Evolutionary conservation across 2,797 vertebrate species (phyloP), one percentile per base, ranked within the genome.

Genomic region (Clangula hyemalis): DNA sequence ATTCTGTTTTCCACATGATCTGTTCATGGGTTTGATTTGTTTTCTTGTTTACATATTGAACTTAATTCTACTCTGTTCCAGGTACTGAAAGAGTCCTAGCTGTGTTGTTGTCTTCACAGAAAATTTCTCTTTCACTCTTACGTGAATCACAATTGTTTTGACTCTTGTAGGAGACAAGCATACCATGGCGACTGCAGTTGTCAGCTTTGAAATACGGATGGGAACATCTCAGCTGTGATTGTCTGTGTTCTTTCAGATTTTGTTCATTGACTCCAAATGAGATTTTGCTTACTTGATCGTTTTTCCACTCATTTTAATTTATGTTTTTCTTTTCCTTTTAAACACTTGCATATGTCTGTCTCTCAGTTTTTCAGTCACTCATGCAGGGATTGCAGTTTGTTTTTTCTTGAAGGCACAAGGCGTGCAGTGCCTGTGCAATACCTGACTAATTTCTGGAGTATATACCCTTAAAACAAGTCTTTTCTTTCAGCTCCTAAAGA

Each of bases 401-500:
- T 93, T 95, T 89, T 27, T 53, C 38, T 82, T 93, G 77, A 28
- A 89, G 93, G 58, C 49, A 66, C 4, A 19, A 81, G 79, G 27
- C 15, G 34, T 78, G 30, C 68, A 71, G 6, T 77, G 7, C 56
- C 45, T 68, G 22, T 75, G 16, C 53, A 58, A 82, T 34, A 49
- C 34, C 51, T 87, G 47, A 22, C 66, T 87, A 6, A 68, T 71
- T 79, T 66, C 78, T 82, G 30, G 70, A 69, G 27, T 19, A 39
- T 36, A 75, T 90, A 70, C 12, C 7, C 36, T 96, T 91, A 95
- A 58, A 89, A 32, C 8, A 22, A 22, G n/a, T 94, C 79, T 95
- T 97, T 85, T 97, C 89, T 98, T 97, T 91, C 97, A 98, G 98
- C 83, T 96, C 58, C 87, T 88, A 97, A 95, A 96, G 97, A 96